Conservation (phyloP, 2,888 invertebrate species). For the Calephelis perditalis region DNA sequence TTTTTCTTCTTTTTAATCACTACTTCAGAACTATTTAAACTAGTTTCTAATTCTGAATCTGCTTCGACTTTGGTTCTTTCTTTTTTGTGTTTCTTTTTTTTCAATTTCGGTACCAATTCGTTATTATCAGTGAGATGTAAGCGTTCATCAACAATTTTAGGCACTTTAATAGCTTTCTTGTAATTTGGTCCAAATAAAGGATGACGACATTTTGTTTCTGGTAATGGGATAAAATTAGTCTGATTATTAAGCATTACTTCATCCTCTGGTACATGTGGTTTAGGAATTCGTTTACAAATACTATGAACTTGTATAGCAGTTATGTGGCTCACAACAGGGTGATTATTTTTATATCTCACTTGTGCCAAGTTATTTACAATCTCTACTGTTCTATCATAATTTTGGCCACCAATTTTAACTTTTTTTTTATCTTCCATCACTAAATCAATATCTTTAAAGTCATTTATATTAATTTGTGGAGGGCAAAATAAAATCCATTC, state of each 20-base stretch:
- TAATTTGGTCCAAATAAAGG: conserved; percentile 59
- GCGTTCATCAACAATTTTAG: conserved; percentile 38
- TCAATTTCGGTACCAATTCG: conserved; percentile 14
- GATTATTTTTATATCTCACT: conserved; percentile 33
- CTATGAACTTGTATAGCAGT: conserved; percentile 35
- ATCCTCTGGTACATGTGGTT: conserved; percentile 45
- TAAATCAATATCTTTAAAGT: conserved; percentile 40
- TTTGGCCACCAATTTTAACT: conserved; percentile 50
- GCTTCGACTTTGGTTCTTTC: conserved; percentile 27
- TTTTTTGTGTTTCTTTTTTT: conserved; percentile 46
- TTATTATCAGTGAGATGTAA: conserved; percentile 29
- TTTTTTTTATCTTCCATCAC: conserved; percentile 47
- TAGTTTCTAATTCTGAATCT: conserved; percentile 23
- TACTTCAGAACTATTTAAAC: conserved; percentile 15
- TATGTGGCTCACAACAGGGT: conserved; percentile 39
- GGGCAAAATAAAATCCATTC: conserved; percentile 56
- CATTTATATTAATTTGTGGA: conserved; percentile 40
- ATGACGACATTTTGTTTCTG: conserved; percentile 60
- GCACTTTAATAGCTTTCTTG: conserved; percentile 49
- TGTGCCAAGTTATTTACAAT: conserved; percentile 34
- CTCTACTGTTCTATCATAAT: conserved; percentile 43
- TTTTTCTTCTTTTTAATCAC: conserved; percentile 38
- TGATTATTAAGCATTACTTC: conserved; percentile 41
- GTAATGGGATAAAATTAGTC: conserved; percentile 51
- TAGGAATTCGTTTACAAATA: conserved; percentile 54